Percentiles rank a stretch among this genome's conserved stretches.
phyloP scores from a whole-genome alignment of 2,888 invertebrate species.

The Drosophila subsilvestris region DNA sequence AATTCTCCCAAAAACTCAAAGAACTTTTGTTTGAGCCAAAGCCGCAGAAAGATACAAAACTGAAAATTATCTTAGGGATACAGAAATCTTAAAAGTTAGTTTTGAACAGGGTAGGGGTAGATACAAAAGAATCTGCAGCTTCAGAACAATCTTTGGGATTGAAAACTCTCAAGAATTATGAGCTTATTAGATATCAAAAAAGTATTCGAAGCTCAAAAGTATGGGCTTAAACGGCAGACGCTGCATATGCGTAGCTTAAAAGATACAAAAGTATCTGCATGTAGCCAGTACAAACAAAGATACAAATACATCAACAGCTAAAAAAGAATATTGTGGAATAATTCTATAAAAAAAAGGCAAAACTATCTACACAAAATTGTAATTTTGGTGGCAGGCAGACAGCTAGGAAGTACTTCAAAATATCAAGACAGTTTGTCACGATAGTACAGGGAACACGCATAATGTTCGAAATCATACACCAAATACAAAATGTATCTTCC shows the following conservation, averaged over 20 bases:
- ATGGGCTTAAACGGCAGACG: background rate
- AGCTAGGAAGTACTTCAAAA: background rate
- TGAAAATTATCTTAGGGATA: slow-evolving; percentile 25
- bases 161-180: slow-evolving; percentile 18
- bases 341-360: background rate
- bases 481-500: background rate
- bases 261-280: background rate
- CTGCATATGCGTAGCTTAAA: background rate
- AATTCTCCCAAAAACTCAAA: slow-evolving; percentile 17
- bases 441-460: too few species aligned
- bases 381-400: too few species aligned
- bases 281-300: background rate
- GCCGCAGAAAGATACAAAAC: slow-evolving; percentile 30
- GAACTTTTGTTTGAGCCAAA: slow-evolving; percentile 12
- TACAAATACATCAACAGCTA: background rate
- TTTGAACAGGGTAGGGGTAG: background rate
- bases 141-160: slow-evolving; percentile 1
- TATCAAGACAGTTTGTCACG: background rate
- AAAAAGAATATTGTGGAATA: background rate
- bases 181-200: slow-evolving; percentile 1
- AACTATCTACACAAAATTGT: too few species aligned
- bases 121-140: slow-evolving; percentile 12
- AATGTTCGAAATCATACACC: background rate
- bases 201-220: background rate
- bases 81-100: slow-evolving; percentile 14